Conservation (phyloP, 2,888 invertebrate genomes). For the Formica aserva region DNA sequence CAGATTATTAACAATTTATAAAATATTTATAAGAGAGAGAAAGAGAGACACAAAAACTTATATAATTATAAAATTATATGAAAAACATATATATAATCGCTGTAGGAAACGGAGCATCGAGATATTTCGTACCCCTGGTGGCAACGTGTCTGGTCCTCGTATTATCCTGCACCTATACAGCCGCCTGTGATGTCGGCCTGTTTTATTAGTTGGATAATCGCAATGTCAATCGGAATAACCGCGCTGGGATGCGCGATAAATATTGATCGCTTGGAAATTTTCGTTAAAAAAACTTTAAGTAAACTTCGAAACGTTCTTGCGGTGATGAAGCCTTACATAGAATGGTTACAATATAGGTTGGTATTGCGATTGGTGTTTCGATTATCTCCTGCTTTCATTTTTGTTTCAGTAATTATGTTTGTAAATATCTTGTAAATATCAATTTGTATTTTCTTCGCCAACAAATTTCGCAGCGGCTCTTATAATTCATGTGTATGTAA, state of each 20-base stretch:
- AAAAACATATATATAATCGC: neutral
- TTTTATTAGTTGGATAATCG: conserved; percentile 82
- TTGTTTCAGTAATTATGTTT: neutral
- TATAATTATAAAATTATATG: neutral
- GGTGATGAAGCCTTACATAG: conserved; percentile 14
- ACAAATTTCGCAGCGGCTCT: neutral
- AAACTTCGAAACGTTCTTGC: neutral
- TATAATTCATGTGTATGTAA: neutral
- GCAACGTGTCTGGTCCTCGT: conserved; percentile 81
- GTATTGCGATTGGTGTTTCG: neutral
- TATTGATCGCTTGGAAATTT: conserved; percentile 52
- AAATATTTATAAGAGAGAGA: neutral
- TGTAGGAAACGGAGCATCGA: conserved; percentile 78
- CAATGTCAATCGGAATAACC: conserved; percentile 76
- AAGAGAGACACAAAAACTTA: neutral
- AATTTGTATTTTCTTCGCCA: neutral
- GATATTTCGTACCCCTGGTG: conserved; percentile 79
- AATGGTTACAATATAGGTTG: conserved; percentile 49
- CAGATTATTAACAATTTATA: neutral
- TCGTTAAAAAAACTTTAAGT: conserved; percentile 9
- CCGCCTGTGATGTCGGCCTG: conserved; percentile 79
- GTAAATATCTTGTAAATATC: neutral
- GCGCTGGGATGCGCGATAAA: conserved; percentile 71
- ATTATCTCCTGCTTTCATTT: neutral
- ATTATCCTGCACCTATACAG: conserved; percentile 76